Base-by-base conservation (phyloP, 2,797 vertebrate genomes). In the Gobionotothen gibberifrons region DNA sequence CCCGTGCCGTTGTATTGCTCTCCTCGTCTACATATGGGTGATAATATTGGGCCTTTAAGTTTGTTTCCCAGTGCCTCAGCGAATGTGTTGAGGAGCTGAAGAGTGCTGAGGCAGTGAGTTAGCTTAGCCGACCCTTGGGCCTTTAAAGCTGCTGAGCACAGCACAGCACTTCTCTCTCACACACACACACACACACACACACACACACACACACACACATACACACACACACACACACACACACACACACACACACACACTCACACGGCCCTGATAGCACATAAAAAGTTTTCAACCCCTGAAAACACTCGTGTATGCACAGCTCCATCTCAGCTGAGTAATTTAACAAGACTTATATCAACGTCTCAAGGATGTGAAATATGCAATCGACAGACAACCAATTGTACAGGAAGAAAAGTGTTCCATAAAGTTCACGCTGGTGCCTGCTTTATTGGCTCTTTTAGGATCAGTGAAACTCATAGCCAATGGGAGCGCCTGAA, bases 101-200 rank as follows among this genome's bases (percentile, higher is more conserved):
- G 88, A 90, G 85, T 90, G 90, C 88, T 92, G 92, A 91, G 90
- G 84, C 86, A 88, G 91, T 86, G 89, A 92, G 92, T 92, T 93
- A 93, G 90, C 92, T 89, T 91, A 91, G 90, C 90, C 89, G 87
- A 92, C 90, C 93, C 92, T 88, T 90, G 89, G 92, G 94, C 87
- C 91, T 89, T 89, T 77, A 90, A 92, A 93, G 91, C 89, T 94
- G 94, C 94, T 94, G 93, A 94, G 92, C 92, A 69, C 93, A 94
- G 94, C 93, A 94, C 83, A 90, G 84, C 86, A 86, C 82, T 87
- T 82, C 87, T 79, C 72, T 69, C 72, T 58, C 66, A 72, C 81
- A 74, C 81, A 79, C 70, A 74, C 65, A 75, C 55, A 76, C 71
- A 85, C 74, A 57, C 59, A 68, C 26, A 26, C 26, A 26, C 26